Evolutionary conservation across 2,888 invertebrate species (phyloP).

Genomic region (Julus scanicus): DNA sequence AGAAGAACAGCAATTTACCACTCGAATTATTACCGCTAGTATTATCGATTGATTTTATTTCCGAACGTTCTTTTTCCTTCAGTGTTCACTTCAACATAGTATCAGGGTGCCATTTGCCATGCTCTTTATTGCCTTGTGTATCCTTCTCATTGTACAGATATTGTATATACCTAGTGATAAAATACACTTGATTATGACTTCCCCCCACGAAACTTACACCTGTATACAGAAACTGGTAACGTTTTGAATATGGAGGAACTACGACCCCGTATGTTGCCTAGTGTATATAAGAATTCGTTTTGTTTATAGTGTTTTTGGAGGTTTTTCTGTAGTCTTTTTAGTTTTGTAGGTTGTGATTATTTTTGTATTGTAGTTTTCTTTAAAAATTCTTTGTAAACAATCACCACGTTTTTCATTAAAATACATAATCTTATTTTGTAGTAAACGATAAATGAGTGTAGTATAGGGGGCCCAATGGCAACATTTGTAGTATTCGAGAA

Average conservation of each 20-base stretch:
- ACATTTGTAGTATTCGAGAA: not conserved
- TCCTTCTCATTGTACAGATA: constrained; percentile 38
- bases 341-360: constrained; percentile 44
- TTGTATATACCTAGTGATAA: constrained; percentile 28
- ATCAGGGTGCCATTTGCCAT: constrained; percentile 19
- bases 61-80: not conserved
- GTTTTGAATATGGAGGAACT: not conserved
- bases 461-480: not conserved
- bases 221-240: constrained; percentile 31
- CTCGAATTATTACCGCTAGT: constrained; percentile 26
- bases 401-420: constrained; percentile 33
- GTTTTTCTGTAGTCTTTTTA: not conserved
- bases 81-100: constrained; percentile 30
- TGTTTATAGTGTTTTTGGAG: not conserved
- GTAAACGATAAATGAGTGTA: constrained; percentile 5
- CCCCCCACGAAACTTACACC: not conserved
- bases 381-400: constrained; percentile 34
- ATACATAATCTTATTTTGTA: not conserved
- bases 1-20: not conserved
- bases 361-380: not conserved
- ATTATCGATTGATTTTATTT: constrained; percentile 35
- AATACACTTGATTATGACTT: not conserved
- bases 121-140: constrained; percentile 31
- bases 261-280: not conserved
- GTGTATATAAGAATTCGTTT: constrained; percentile 26